These are phyloP conservation scores for Rhamnusium bicolor DNA, from an alignment of 2,888 invertebrate species.

Conservation along the genomic window DNA sequence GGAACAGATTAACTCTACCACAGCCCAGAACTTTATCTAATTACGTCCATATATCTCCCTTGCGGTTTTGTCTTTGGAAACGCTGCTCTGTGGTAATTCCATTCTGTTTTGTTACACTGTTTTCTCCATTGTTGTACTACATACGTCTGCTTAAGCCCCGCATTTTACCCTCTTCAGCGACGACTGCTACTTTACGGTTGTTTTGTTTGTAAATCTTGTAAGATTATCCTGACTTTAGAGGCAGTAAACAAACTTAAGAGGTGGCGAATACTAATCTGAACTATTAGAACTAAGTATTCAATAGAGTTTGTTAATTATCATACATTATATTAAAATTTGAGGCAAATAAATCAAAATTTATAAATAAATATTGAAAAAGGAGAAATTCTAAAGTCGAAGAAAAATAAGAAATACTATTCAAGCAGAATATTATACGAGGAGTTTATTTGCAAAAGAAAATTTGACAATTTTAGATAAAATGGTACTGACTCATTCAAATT, in stretches of 20 bases:
- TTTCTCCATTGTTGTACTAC: constrained; percentile 48
- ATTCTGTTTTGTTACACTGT: constrained; percentile 52
- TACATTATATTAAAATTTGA: too few relatives aligned
- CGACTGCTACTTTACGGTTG: constrained; percentile 27
- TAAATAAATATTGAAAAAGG: too few relatives aligned
- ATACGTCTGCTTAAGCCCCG: constrained; percentile 42
- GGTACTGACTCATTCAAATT: too few relatives aligned
- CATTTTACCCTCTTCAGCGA: constrained; percentile 24
- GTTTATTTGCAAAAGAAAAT: too few relatives aligned
- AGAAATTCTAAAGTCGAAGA: too few relatives aligned
- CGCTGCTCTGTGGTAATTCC: constrained; percentile 57
- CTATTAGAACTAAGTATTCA: too few relatives aligned
- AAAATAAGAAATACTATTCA: too few relatives aligned
- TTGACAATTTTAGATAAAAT: too few relatives aligned
- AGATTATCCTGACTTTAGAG: constrained; percentile 2
- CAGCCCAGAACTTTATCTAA: constrained; percentile 69
- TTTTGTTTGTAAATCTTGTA: constrained; percentile 10
- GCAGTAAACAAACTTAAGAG: background rate
- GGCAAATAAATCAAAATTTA: too few relatives aligned
- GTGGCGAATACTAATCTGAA: background rate
- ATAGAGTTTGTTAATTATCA: too few relatives aligned
- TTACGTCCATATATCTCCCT: constrained; percentile 68
- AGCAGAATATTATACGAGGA: too few relatives aligned
- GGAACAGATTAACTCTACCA: constrained; percentile 68
- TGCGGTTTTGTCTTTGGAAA: constrained; percentile 59